These are phyloP conservation scores for Mareca strepera DNA, from an alignment of 2,797 vertebrate genomes.

Conservation along the genomic window DNA sequence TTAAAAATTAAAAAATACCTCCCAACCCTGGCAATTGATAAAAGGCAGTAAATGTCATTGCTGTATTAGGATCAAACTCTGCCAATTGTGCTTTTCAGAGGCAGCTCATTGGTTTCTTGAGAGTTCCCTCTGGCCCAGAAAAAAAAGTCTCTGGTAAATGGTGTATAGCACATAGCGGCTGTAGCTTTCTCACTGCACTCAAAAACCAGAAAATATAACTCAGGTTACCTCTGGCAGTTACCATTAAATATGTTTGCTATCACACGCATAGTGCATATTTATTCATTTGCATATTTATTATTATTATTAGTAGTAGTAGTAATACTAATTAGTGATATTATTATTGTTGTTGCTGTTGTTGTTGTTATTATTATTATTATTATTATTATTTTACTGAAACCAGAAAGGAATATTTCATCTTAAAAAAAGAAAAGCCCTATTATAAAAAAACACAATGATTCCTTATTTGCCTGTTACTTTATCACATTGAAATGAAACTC, in stretches of 20 bases:
- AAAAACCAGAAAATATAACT: neutral
- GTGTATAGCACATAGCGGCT: neutral
- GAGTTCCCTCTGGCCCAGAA: neutral
- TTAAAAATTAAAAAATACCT: neutral
- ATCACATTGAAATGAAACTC: neutral
- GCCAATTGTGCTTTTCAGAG: neutral
- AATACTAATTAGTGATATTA: too few species aligned
- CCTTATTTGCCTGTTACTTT: neutral
- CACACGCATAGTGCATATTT: neutral
- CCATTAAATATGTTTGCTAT: neutral
- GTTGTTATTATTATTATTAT: too few species aligned
- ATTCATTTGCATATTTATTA: neutral
- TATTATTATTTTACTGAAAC: neutral
- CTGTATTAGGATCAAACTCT: neutral
- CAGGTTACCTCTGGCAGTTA: neutral
- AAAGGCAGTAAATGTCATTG: neutral
- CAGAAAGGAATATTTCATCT: neutral
- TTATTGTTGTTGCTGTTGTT: too few species aligned
- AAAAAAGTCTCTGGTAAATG: neutral
- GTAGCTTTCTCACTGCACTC: neutral
- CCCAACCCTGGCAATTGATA: neutral
- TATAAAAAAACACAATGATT: neutral
- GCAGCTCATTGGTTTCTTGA: neutral
- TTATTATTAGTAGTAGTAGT: too few species aligned
- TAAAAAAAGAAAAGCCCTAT: neutral